phyloP scores from a whole-genome alignment of 2,797 vertebrate genomes.

The Tenualosa ilisha region DNA sequence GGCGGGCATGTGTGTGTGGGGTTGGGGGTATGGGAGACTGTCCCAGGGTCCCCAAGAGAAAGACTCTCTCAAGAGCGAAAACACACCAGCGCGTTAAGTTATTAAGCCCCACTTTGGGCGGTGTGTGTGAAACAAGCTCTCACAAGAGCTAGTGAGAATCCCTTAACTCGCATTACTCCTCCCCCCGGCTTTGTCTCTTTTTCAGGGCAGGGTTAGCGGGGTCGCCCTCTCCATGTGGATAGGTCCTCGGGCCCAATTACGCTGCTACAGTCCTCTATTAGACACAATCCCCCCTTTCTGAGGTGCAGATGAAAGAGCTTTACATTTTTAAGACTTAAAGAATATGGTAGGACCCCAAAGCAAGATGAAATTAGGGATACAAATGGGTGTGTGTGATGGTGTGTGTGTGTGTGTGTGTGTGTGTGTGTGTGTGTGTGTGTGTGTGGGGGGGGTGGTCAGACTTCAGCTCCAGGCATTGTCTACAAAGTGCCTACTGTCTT shows the following conservation, averaged over 20 bases:
- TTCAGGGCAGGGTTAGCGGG: constrained; percentile 85
- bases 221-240: constrained; percentile 91
- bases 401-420: constrained; percentile 22
- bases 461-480: constrained; percentile 42
- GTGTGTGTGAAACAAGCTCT: constrained; percentile 88
- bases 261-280: constrained; percentile 83
- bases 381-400: constrained; percentile 40
- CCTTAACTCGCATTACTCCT: constrained; percentile 91
- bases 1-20: neutral
- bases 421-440: constrained; percentile 27
- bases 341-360: constrained; percentile 58
- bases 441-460: constrained; percentile 9
- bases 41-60: constrained; percentile 78
- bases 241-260: constrained; percentile 88
- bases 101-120: constrained; percentile 82
- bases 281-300: constrained; percentile 82
- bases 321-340: constrained; percentile 68
- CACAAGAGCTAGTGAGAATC: constrained; percentile 87
- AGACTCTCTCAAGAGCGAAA: constrained; percentile 83
- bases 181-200: constrained; percentile 86
- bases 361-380: constrained; percentile 60
- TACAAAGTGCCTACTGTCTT: constrained; percentile 38
- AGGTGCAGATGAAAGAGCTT: constrained; percentile 73
- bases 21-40: constrained; percentile 74
- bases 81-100: constrained; percentile 78